These are phyloP conservation scores for Byasa hedistus DNA, from an alignment of 2,888 invertebrate species.

Conservation along the genomic window DNA sequence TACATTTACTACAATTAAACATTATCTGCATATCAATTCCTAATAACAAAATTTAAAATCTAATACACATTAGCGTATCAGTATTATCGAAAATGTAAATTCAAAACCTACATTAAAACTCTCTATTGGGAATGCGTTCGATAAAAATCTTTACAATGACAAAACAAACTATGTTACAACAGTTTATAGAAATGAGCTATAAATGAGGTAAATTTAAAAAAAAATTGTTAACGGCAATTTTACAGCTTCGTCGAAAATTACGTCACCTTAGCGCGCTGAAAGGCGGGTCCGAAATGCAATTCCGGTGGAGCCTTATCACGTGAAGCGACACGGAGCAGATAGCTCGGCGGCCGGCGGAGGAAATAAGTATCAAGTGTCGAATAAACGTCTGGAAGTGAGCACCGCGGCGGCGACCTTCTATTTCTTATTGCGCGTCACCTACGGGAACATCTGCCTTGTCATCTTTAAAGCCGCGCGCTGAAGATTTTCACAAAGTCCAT, in stretches of 20 bases:
- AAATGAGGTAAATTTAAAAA: not conserved
- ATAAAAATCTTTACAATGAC: too few relatives aligned
- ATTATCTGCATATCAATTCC: too few relatives aligned
- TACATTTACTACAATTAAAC: too few relatives aligned
- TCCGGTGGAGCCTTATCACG: conserved; percentile 21
- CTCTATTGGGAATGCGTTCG: too few relatives aligned
- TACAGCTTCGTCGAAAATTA: conserved; percentile 1
- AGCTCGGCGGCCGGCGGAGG: conserved; percentile 12
- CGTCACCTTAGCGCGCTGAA: conserved; percentile 10
- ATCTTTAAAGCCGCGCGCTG: conserved; percentile 23
- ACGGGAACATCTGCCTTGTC: conserved; percentile 16
- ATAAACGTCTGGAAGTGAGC: conserved; percentile 29
- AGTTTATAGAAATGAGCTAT: too few relatives aligned
- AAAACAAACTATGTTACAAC: too few relatives aligned
- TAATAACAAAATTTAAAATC: too few relatives aligned
- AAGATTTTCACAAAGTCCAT: conserved; percentile 1
- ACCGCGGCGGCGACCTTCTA: conserved; percentile 13
- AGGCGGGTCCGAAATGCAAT: conserved; percentile 27
- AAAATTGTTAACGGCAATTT: not conserved
- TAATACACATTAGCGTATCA: too few relatives aligned
- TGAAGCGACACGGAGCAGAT: conserved; percentile 22
- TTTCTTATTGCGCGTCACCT: conserved; percentile 28
- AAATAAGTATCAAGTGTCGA: conserved; percentile 31
- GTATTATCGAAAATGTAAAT: too few relatives aligned
- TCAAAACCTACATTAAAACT: too few relatives aligned